Base-by-base conservation (phyloP, 64 coral and sea anemone genomes). In the Actinia tenebrosa region DNA sequence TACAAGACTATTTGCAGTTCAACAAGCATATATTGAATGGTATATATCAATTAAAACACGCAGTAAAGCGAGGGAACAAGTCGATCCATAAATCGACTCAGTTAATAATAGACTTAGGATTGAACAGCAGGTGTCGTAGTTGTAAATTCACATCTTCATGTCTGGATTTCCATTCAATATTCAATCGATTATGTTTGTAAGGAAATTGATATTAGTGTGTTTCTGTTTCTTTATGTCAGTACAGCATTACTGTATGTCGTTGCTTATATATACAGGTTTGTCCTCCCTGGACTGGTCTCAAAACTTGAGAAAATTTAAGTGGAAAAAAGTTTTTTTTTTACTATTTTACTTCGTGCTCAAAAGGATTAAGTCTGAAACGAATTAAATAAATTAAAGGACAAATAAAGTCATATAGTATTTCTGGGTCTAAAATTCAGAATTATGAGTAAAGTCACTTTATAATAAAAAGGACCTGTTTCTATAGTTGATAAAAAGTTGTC, bases 91-190 rank as follows among this genome's bases (percentile, higher is more conserved):
- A 75, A 75, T 75, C 23, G n/a, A 13, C 23, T 75, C 7, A 30
- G 69, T 75, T 75, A 9, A 75, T 75, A 75, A 75, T 75, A 75
- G 69, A 75, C 69, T 72, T 75, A 13, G 27, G 7, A 25, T 25
- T 30, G 0, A 14, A 27, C 69, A 42, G 69, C 69, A 75, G 69
- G 69, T 75, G 69, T 75, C 42, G 3, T 13, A 30, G 69, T 42
- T 75, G 27, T 75, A 75, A 30, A 75, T 75, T 75, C 69, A 75
- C 69, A 75, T 15, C n/a, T 75, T 42, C 69, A 75, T 15, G 26
- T 15, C 69, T 75, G 69, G 25, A 75, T 75, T 75, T 75, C 26
- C 69, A 75, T 75, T 75, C 69, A 75, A 75, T 75, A 75, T 42
- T 30, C 69, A 75, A 75, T 75, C 69, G 26, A 30, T 75, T 75